Base-by-base conservation (phyloP, 2,888 invertebrate genomes). In the Catocala fraxini region DNA sequence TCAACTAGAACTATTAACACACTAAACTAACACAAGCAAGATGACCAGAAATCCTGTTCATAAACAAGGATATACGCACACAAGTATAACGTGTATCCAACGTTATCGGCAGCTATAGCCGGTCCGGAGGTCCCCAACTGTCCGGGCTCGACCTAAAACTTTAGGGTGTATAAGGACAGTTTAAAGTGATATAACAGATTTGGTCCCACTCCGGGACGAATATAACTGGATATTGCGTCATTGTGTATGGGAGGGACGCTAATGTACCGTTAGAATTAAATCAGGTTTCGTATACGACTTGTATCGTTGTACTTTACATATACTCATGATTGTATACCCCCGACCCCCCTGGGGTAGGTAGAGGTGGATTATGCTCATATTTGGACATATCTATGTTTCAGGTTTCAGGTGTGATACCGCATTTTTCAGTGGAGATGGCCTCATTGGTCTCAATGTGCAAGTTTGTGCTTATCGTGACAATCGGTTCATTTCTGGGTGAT, bases 101-200 rank as follows among this genome's bases (percentile, higher is more conserved):
- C 71, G 83, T 81, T 80, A 82, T 82, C 84, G 80, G 83, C 56
- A 57, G 75, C 80, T 57, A 60, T 61, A 59, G 65, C 58, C 61
- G 65, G 63, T 68, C 77, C 78, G 72, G 71, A 81, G 81, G 75
- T 80, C 80, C 78, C 73, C 66, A 74, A 75, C 71, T 73, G 78
- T 78, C 73, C 81, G 75, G 79, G 73, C 77, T 79, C 73, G 77
- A 80, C 85, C 87, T 82, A 81, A 85, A 87, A 87, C 85, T 87
- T 87, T 87, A 70, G 84, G 86, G 86, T 83, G 70, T 69, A 73
- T 73, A 79, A 81, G 80, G 81, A 81, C 80, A 81, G 79, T 85
- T 82, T 83, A 81, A 84, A 84, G 85, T 84, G 87, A 87, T 87
- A 85, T 86, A 86, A 87, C 87, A 85, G 88, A 87, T 87, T 86